Conservation (phyloP, 2,797 vertebrate genomes). For the Iguana delicatissima region DNA sequence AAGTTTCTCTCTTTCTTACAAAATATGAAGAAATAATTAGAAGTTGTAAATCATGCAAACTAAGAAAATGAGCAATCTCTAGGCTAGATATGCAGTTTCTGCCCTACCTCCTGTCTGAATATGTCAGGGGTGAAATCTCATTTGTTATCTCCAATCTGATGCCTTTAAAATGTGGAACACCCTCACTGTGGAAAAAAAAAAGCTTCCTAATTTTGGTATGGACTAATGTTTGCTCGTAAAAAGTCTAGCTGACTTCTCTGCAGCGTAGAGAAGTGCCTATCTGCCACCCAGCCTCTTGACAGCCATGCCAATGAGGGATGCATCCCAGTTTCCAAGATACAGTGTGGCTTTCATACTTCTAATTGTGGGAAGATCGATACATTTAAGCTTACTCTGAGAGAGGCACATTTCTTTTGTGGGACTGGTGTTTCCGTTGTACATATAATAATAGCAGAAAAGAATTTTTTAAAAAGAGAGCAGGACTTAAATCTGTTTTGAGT, state of each 20-base stretch:
- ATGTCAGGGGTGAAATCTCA: background rate
- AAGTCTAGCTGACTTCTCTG: background rate
- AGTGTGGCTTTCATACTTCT: background rate
- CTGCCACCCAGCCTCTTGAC: background rate
- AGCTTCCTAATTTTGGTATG: background rate
- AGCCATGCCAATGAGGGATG: background rate
- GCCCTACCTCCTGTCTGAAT: background rate
- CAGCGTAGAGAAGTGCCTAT: background rate
- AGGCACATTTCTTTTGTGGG: background rate
- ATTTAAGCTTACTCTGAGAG: background rate
- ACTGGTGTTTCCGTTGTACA: background rate
- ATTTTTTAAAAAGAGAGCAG: background rate
- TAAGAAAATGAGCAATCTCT: background rate
- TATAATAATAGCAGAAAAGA: background rate
- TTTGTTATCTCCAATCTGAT: background rate
- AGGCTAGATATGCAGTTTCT: too few species aligned
- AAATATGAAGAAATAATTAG: background rate
- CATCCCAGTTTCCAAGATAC: background rate
- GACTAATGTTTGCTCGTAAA: background rate
- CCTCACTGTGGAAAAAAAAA: too few species aligned
- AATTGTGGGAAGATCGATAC: background rate
- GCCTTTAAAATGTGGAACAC: background rate
- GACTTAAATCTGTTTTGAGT: constrained; percentile 22
- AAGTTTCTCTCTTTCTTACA: background rate
- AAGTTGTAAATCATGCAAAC: background rate